Conservation (phyloP, 2,888 invertebrate genomes). For the Lycia hirtaria region DNA sequence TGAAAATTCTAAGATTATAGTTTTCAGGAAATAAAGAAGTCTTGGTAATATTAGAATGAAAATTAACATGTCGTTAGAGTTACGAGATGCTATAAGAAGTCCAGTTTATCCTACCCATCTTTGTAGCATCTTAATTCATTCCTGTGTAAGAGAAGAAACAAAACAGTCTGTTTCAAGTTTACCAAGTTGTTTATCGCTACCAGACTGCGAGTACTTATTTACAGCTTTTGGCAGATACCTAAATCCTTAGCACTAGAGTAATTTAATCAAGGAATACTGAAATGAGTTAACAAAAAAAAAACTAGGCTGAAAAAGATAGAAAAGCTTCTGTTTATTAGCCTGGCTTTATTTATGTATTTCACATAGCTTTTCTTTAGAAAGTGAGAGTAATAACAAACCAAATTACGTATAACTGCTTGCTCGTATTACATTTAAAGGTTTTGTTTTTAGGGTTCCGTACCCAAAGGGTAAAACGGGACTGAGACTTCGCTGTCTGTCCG, state of each 20-base stretch:
- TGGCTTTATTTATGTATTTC: background rate
- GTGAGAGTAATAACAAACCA: no score
- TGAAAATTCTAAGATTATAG: no score
- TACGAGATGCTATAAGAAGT: background rate
- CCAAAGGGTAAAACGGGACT: no score
- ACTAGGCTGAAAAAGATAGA: background rate
- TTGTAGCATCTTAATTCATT: background rate
- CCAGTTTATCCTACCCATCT: background rate
- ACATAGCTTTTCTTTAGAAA: no score
- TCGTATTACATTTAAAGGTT: no score
- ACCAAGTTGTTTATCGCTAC: conserved; percentile 10
- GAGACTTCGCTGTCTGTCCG: no score
- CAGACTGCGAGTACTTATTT: conserved; percentile 9
- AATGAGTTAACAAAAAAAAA: conserved; percentile 8
- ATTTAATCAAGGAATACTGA: conserved; percentile 1
- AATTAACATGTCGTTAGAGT: background rate
- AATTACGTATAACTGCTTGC: no score
- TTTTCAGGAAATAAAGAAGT: no score
- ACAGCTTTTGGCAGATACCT: conserved; percentile 12
- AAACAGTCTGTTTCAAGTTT: conserved; percentile 16
- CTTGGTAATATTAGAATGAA: no score
- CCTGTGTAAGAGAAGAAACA: conserved; percentile 4
- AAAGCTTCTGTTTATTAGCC: background rate
- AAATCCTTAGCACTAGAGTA: conserved; percentile 5
- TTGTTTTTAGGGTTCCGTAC: no score